A percentile compares a stretch with the other conserved stretches of the same genome.
Conservation (phyloP, 2,797 vertebrate species). For the Rhinella marina region DNA sequence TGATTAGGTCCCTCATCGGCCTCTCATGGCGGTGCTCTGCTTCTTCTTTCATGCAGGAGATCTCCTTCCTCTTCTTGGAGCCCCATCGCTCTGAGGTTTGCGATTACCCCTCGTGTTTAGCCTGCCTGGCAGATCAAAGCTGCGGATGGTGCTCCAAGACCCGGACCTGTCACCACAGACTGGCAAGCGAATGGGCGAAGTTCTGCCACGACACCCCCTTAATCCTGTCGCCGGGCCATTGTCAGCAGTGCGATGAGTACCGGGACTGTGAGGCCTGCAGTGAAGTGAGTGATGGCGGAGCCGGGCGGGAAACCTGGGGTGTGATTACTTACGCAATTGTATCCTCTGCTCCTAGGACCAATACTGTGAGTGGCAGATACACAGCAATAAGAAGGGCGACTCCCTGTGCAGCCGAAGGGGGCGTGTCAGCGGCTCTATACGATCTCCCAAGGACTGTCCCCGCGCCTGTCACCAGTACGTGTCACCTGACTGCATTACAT, state of each 20-base stretch:
- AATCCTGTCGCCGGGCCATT: slow-evolving; percentile 83
- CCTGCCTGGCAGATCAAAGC: slow-evolving; percentile 89
- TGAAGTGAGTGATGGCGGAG: slow-evolving; percentile 73
- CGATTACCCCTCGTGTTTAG: slow-evolving; percentile 84
- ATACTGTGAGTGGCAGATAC: slow-evolving; percentile 92
- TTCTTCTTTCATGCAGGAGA: slow-evolving; percentile 81
- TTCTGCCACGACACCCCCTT: slow-evolving; percentile 75
- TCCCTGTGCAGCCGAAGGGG: slow-evolving; percentile 88
- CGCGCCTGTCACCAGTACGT: slow-evolving; percentile 90
- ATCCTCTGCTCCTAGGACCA: slow-evolving; percentile 75
- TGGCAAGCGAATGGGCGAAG: slow-evolving; percentile 67
- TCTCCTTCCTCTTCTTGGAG: slow-evolving; percentile 92
- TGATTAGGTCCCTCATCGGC: too few relatives aligned
- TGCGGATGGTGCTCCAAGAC: slow-evolving; percentile 89
- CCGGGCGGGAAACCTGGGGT: too few relatives aligned
- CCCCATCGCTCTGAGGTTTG: slow-evolving; percentile 86
- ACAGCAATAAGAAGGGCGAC: slow-evolving; percentile 88
- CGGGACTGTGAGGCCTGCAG: slow-evolving; percentile 89
- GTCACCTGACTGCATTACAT: neutral
- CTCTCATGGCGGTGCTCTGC: neutral
- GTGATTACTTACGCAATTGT: neutral
- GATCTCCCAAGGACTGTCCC: slow-evolving; percentile 80
- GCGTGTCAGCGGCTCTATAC: slow-evolving; percentile 83
- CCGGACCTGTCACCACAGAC: slow-evolving; percentile 80
- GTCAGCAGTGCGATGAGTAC: slow-evolving; percentile 88